Evolutionary conservation across 1,140 invertebrate species (phyloP).

Genomic region (Phenacoccus solenopsis): DNA sequence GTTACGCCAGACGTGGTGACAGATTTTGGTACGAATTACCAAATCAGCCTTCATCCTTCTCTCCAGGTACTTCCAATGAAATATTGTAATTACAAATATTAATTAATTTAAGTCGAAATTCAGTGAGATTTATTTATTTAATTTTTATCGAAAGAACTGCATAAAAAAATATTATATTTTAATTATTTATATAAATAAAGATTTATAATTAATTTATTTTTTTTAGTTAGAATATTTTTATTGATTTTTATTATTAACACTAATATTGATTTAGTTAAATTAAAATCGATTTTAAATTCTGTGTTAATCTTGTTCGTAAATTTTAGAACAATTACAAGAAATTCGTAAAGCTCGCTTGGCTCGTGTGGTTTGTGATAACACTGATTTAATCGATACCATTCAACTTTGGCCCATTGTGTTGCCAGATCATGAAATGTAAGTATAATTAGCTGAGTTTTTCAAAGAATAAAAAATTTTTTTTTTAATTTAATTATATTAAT

Average conservation of each 20-base stretch:
- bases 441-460: conserved; percentile 25
- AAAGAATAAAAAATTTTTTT: too few species aligned
- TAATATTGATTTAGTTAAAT: not conserved
- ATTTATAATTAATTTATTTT: too few species aligned
- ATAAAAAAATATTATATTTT: not conserved
- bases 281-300: not conserved
- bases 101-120: not conserved
- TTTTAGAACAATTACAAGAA: conserved; percentile 72
- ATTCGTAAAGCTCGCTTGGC: conserved; percentile 76
- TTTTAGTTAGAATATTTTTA: too few species aligned
- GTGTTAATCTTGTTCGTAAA: conserved; percentile 14
- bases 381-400: conserved; percentile 79
- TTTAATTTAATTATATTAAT: too few species aligned
- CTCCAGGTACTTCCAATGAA: conserved; percentile 41
- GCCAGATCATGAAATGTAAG: conserved; percentile 83
- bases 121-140: not conserved
- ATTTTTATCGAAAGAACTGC: not conserved
- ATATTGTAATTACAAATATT: not conserved
- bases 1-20: conserved; percentile 77
- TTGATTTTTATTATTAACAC: too few species aligned
- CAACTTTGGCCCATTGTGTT: conserved; percentile 88
- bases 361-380: conserved; percentile 88
- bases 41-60: conserved; percentile 83
- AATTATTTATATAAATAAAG: not conserved
- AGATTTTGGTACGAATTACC: conserved; percentile 75